Evolutionary conservation across 2,888 invertebrate genomes (phyloP), one percentile per base, ranked within the genome.

Genomic region (Cyaniris semiargus): DNA sequence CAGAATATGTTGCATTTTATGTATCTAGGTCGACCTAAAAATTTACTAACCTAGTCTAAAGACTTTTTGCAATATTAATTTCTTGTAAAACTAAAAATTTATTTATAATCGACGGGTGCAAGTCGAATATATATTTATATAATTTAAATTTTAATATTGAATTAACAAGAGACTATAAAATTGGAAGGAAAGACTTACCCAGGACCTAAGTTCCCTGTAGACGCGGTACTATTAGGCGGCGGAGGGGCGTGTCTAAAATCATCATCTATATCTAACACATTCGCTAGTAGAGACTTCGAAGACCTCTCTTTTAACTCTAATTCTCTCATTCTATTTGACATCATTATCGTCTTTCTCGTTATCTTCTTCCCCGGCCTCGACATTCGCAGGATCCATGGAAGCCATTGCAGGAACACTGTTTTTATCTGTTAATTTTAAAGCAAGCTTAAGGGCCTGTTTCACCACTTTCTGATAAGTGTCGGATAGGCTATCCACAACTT

Each of bases 321-420:
- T 90, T 98, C 98, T 86, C 98, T 96, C 97, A 98, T 98, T 85
- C 98, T 95, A 88, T 97, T 97, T 88, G 96, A 97, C 96, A 98
- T 97, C 94, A 97, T 95, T 86, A 98, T 97, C 80, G 97, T 97
- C 93, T 98, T 98, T 84, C 98, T 95, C 79, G 98, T 97, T 86
- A 98, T 97, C 92, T 98, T 98, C 94, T 98, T 98, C 76, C 98
- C 98, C 70, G 99, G 99, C 86, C 99, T 96, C 86, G 97, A 96
- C 99, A 99, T 99, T 79, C 99, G 96, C 86, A 99, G 94, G 81
- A 98, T 95, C 98, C 98, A 98, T 80, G 99, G 99, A 88, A 99
- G 95, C 98, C 99, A 99, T 95, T 98, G 98, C 83, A 99, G 96
- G 92, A 99, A 98, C 86, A 99, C 96, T 84, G 97, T 96, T 94